Base-by-base conservation (phyloP, 2,113 vertebrate genomes). In the Rhodinocichla rosea region DNA sequence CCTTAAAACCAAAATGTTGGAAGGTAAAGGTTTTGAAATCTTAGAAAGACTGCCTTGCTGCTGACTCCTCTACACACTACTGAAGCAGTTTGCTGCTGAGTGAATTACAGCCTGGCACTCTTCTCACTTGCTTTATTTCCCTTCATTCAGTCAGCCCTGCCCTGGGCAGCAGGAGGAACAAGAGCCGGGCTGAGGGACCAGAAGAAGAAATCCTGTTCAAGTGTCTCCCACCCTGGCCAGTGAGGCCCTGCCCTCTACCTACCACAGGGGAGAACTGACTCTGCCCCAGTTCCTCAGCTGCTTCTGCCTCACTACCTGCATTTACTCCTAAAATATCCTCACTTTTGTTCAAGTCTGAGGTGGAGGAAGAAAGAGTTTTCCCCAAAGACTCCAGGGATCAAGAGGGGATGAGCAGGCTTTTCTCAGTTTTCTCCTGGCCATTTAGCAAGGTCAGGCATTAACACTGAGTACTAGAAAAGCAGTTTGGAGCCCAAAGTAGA, bases 171-270 rank as follows among this genome's bases (percentile, higher is more conserved):
- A 86, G 83, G 23, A 95, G 24, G 68, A 92, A 73, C 53, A 44
- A 33, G 23, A 78, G 21, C 33, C 5, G 20, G 35, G 53, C 59
- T 80, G 59, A 94, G 24, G 57, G 40, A 86, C 6, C 44, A 71
- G 39, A 60, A 57, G 37, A 76, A 9, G 9, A 73, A 89, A 44
- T 10, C 7, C 44, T 37, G 26, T 39, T 24, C 55, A 47, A 56
- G 45, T 11, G 39, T 53, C 40, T 56, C 82, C 89, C 53, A 86
- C 6, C 49, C 67, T 8, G 1, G 76, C 27, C 73, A 94, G 89
- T 26, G 49, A 94, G 89, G 89, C 45, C 93, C 94, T 95, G 89
- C 87, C 87, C 93, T 92, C 93, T 89, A 53, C 89, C 91, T 95
- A 89, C 74, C 74, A 78, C 44, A 89, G 44, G 35, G 13, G 14